These are phyloP conservation scores for Polypterus bichir DNA, from an alignment of 2,113 vertebrate genomes.

Conservation along the genomic window DNA sequence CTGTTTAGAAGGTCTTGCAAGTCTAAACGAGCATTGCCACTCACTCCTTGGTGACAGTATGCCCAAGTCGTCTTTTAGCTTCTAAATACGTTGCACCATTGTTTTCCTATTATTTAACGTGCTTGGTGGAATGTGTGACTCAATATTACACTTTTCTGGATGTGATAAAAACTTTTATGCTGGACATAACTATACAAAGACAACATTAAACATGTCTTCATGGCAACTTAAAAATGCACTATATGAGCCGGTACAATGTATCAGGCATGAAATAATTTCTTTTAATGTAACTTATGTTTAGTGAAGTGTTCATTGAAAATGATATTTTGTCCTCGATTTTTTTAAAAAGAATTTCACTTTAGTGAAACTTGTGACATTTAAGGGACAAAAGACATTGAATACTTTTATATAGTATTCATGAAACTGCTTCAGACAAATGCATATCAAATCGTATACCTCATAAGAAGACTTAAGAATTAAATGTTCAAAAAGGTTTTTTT, in stretches of 20 bases:
- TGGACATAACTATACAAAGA: background rate
- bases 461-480: constrained; percentile 13
- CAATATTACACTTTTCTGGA: background rate
- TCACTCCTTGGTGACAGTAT: no score
- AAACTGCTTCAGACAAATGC: constrained; percentile 12
- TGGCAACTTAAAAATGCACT: constrained; percentile 36
- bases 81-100: background rate
- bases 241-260: constrained; percentile 50
- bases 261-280: constrained; percentile 55
- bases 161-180: background rate
- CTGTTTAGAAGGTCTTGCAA: constrained; percentile 52
- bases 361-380: constrained; percentile 36
- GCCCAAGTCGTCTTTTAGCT: background rate
- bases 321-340: constrained; percentile 59
- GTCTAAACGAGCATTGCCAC: background rate
- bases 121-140: background rate
- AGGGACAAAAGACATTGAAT: background rate
- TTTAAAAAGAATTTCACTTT: constrained; percentile 65
- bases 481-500: constrained; percentile 13
- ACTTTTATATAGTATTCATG: constrained; percentile 1
- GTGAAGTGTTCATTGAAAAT: constrained; percentile 53
- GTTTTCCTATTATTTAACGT: background rate
- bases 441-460: constrained; percentile 29
- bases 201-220: background rate
- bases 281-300: constrained; percentile 37